Base-by-base conservation (phyloP, 2,888 invertebrate genomes). In the Nudaria mundana region DNA sequence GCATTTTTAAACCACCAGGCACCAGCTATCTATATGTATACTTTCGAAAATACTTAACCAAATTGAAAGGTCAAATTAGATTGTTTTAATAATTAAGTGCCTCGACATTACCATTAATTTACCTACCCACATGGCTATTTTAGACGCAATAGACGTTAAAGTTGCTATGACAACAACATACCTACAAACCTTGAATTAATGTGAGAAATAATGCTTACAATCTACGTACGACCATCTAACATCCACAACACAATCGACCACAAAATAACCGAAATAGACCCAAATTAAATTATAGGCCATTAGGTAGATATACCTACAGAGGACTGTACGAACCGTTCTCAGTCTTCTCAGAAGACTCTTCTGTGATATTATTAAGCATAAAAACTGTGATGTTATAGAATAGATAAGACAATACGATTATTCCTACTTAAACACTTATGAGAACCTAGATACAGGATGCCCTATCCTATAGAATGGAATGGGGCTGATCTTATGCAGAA, bases 131-230 rank as follows among this genome's bases (percentile, higher is more conserved):
- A 8, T 18, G 29, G n/a, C n/a, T n/a, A n/a, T n/a, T n/a, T 54
- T 56, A 60, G 56, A 44, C 39, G 38, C 41, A 48, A 38, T 40
- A 43, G 46, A 48, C 34, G 41, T 20, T 32, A 8, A 20, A 35
- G 62, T 69, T 28, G 36, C 46, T 52, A 52, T 56, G 45, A 52
- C 44, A 31, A 63, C 65, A 25, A 5, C 28, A 15, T 15, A 5
- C 28, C 15, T 15, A 35, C 66, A 66, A 69, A 71, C 71, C 69
- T 20, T 20, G 8, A 8, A 5, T 20, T 4, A 5, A 20, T 20
- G 5, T 5, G 2, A 3, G 8, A 20, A 5, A 5, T 3, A 18
- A 18, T 18, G 18, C 30, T 22, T 4, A 18, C 10, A 5, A 24
- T 5, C 11, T n/a, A n/a, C 24, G 5, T n/a, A n/a, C 0, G 24